These are phyloP conservation scores for Drosophila dives DNA, from an alignment of 2,888 invertebrate genomes.

Conservation along the genomic window DNA sequence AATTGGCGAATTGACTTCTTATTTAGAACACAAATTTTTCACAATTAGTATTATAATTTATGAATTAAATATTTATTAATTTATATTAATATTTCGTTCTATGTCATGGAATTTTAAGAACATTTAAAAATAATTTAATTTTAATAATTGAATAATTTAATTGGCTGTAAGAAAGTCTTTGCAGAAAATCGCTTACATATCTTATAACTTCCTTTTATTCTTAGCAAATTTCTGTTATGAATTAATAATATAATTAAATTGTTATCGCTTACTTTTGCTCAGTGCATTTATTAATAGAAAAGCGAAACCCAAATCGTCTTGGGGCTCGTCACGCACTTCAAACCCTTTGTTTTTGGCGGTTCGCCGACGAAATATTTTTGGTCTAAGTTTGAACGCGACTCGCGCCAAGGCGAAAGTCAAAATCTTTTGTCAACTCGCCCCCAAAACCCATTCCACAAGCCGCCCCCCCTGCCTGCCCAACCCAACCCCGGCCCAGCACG, in stretches of 20 bases:
- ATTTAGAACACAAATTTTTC: no score
- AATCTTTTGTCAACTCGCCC: constrained; percentile 78
- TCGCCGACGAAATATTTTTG: constrained; percentile 77
- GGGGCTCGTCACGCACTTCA: constrained; percentile 40
- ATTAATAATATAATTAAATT: neutral
- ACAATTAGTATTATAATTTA: neutral
- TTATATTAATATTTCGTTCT: neutral
- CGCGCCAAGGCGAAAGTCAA: constrained; percentile 67
- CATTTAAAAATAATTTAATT: neutral
- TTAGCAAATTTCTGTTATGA: neutral
- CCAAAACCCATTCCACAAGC: neutral
- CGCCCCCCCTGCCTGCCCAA: neutral
- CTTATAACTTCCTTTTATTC: fast-evolving
- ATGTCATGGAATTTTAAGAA: neutral
- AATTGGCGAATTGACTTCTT: neutral
- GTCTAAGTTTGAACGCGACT: constrained; percentile 75
- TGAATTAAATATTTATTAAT: no score
- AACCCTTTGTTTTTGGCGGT: constrained; percentile 28
- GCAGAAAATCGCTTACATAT: neutral
- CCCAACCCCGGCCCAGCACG: neutral
- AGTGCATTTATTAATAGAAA: constrained; percentile 51
- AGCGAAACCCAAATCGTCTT: constrained; percentile 29
- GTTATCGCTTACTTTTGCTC: neutral
- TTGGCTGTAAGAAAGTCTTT: neutral
- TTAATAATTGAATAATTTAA: no score